Base-by-base conservation (phyloP, 2,113 vertebrate genomes). In the Gymnocephalus cernua region DNA sequence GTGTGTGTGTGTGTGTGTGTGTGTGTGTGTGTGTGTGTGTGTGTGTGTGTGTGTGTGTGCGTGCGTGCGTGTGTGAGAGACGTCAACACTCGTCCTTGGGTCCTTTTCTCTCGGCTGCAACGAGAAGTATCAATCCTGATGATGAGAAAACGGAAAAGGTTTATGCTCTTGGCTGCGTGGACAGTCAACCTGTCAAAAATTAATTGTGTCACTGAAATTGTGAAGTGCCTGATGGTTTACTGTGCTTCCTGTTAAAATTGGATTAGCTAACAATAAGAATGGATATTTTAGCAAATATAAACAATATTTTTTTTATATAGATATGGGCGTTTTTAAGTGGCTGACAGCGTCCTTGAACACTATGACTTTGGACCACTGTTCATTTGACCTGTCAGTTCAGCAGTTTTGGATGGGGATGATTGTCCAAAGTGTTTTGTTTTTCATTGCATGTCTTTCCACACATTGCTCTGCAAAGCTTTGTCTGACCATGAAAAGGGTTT, bases 71-170 rank as follows among this genome's bases (percentile, higher is more conserved):
- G 29, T 29, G 3, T 29, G 29, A 6, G 6, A 6, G 32, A 54
- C 67, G 29, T 86, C 76, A 80, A 32, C 64, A 59, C 82, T 62
- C 58, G 77, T 82, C 89, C 84, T 78, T 82, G 75, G 79, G 88
- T 80, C 23, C 21, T 38, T 59, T 77, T 27, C 58, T 56, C 13
- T 45, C 4, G 0, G 32, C 51, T 18, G 16, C 56, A 64, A 16
- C 16, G 6, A 47, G 58, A 78, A 9, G 54, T 18, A 85, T 41
- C 9, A 41, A 41, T 41, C 10, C 38, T 41, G 3, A 41, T 11
- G 38, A 41, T 41, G 38, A 41, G 38, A 41, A 41, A 41, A 41
- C 38, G 2, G 10, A 41, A 41, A 41, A 11, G 38, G 38, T 41
- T 41, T 41, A 11, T 41, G 57, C 61, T 74, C 62, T 62, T 74